Percentiles rank a stretch among this genome's conserved stretches.
phyloP scores from a whole-genome alignment of 1,140 invertebrate genomes.

The Dermatophagoides farinae region DNA sequence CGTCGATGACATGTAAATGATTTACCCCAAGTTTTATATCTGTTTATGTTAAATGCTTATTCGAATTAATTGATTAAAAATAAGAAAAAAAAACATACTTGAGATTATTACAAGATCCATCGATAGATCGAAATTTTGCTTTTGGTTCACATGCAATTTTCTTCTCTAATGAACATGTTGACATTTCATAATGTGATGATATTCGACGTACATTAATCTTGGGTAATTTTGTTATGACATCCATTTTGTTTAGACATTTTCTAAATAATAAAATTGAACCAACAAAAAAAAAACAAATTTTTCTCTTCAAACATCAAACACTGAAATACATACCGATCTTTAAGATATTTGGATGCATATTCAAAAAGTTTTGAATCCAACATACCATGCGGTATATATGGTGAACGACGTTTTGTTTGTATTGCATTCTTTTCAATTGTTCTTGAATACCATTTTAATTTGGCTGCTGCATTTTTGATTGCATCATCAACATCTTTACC shows the following conservation, averaged over 20 bases:
- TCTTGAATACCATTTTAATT: not conserved
- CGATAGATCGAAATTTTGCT: slow-evolving; percentile 45
- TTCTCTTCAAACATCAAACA: not conserved
- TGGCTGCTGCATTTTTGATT: not conserved
- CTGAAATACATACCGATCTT: not conserved
- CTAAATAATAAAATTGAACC: not conserved
- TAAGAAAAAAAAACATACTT: slow-evolving; percentile 22
- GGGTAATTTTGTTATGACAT: slow-evolving; percentile 5
- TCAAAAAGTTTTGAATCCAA: slow-evolving; percentile 2
- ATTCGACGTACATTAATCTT: slow-evolving; percentile 3
- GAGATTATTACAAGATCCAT: slow-evolving; percentile 77
- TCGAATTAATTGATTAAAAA: not conserved
- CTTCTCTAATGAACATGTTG: not conserved
- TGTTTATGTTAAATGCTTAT: not conserved
- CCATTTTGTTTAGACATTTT: slow-evolving; percentile 9
- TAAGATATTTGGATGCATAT: not conserved
- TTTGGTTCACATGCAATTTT: slow-evolving; percentile 3
- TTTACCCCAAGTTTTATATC: slow-evolving; percentile 69
- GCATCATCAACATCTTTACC: not conserved
- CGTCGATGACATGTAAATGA: slow-evolving; percentile 26
- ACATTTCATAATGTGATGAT: not conserved
- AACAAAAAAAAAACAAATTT: not conserved
- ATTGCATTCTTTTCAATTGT: not conserved
- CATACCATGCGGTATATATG: not conserved
- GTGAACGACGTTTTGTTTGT: not conserved